Conservation (phyloP, 1,140 invertebrate species). For the Tetragnatha versicolor region DNA sequence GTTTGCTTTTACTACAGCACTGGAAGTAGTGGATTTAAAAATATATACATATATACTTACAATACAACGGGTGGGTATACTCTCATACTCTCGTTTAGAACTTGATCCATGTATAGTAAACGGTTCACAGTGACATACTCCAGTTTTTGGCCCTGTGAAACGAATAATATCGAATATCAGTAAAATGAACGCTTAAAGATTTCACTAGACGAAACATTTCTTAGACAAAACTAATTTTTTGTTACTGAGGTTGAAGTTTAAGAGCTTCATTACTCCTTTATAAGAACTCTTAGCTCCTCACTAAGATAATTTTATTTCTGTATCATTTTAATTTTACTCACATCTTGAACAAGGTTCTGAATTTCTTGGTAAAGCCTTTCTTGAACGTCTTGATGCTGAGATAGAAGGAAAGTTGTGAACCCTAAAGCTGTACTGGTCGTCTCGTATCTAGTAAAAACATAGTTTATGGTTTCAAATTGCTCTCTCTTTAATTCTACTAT, state of each 20-base stretch:
- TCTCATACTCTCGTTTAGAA: conserved; percentile 63
- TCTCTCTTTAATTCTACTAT: too few relatives aligned
- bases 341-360: conserved; percentile 12
- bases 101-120: conserved; percentile 63
- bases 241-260: too few relatives aligned
- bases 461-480: too few relatives aligned
- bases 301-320: neutral
- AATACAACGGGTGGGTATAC: conserved; percentile 63
- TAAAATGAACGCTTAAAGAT: neutral
- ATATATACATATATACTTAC: conserved; percentile 25
- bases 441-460: conserved; percentile 57
- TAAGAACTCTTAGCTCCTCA: too few relatives aligned
- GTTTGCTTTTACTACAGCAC: neutral
- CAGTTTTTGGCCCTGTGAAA: conserved; percentile 29
- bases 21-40: neutral
- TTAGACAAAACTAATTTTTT: too few relatives aligned
- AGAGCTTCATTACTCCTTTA: too few relatives aligned
- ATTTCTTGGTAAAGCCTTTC: conserved; percentile 55
- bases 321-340: neutral
- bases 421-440: conserved; percentile 55
- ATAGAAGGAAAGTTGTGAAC: conserved; percentile 53
- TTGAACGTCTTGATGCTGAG: conserved; percentile 55
- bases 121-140: conserved; percentile 59
- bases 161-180: neutral
- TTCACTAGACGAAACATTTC: too few relatives aligned